A percentile compares a stretch with the other conserved stretches of the same genome.
These are phyloP conservation scores for Melanotaenia boesemani DNA, from an alignment of 2,797 vertebrate genomes.

Conservation along the genomic window DNA sequence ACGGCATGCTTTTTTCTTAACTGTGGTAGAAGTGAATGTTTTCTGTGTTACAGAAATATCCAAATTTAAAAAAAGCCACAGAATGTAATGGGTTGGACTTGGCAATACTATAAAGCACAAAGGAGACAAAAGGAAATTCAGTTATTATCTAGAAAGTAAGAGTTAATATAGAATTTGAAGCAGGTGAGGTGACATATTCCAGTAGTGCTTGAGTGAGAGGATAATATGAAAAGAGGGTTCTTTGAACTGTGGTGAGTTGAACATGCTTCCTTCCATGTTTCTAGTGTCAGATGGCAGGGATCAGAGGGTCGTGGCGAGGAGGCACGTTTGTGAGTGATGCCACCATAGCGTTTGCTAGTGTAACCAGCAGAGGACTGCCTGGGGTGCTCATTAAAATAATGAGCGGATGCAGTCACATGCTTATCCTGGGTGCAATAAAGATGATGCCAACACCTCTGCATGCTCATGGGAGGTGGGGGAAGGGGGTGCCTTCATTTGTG, in stretches of 20 bases:
- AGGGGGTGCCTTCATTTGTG: slow-evolving; percentile 75
- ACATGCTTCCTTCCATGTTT: slow-evolving; percentile 60
- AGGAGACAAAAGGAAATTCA: slow-evolving; percentile 37
- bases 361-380: slow-evolving; percentile 80
- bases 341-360: slow-evolving; percentile 75
- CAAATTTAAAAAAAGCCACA: slow-evolving; percentile 16
- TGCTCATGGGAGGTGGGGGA: slow-evolving; percentile 74
- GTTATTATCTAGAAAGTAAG: slow-evolving; percentile 51
- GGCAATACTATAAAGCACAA: slow-evolving; percentile 15
- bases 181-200: slow-evolving; percentile 68
- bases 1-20: not conserved
- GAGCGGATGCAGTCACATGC: slow-evolving; percentile 78
- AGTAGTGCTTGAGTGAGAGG: slow-evolving; percentile 36
- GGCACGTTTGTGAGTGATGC: slow-evolving; percentile 80
- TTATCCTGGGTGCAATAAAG: slow-evolving; percentile 73
- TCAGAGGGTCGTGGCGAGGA: slow-evolving; percentile 79
- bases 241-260: slow-evolving; percentile 62
- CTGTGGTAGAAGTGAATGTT: slow-evolving; percentile 8
- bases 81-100: slow-evolving; percentile 10
- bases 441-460: slow-evolving; percentile 83
- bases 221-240: slow-evolving; percentile 61
- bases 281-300: slow-evolving; percentile 80
- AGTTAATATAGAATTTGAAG: slow-evolving; percentile 45
- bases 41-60: slow-evolving; percentile 25
- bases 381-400: slow-evolving; percentile 87